Evolutionary conservation across 2,113 vertebrate species (phyloP).

Genomic region (Excalfactoria chinensis): DNA sequence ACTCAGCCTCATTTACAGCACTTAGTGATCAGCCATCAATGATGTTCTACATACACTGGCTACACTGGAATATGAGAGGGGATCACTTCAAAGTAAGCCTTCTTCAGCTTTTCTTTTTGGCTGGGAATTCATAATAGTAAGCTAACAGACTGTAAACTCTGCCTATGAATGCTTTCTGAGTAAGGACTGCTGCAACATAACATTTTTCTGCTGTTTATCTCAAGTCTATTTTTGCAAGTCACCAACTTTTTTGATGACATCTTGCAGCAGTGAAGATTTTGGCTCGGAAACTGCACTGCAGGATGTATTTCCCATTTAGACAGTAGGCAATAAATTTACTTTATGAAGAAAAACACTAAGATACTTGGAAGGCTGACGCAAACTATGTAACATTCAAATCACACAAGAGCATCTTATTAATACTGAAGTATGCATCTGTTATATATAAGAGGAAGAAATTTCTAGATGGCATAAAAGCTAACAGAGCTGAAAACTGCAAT

Average conservation of each 20-base stretch:
- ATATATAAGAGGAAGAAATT: not conserved
- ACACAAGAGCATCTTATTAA: not conserved
- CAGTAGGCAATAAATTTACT: not conserved
- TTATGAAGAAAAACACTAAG: not conserved
- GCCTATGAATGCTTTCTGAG: not conserved
- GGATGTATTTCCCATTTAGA: not conserved
- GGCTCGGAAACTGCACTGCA: not conserved
- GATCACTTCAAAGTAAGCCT: not conserved
- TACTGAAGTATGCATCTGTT: not conserved
- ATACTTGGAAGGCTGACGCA: not conserved
- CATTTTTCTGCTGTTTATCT: not conserved
- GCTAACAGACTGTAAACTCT: not conserved
- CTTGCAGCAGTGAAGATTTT: not conserved
- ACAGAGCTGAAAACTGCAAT: not conserved
- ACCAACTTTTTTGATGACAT: not conserved
- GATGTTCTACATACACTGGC: not conserved
- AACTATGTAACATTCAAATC: not conserved
- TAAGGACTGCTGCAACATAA: not conserved
- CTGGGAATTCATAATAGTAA: not conserved
- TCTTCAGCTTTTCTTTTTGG: not conserved
- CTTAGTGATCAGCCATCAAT: not conserved
- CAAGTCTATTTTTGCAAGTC: not conserved
- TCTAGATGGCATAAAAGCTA: not conserved
- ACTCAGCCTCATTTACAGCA: not conserved
- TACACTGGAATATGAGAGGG: not conserved